These are phyloP conservation scores for Melieria crassipennis DNA, from an alignment of 2,888 invertebrate genomes.

Conservation along the genomic window DNA sequence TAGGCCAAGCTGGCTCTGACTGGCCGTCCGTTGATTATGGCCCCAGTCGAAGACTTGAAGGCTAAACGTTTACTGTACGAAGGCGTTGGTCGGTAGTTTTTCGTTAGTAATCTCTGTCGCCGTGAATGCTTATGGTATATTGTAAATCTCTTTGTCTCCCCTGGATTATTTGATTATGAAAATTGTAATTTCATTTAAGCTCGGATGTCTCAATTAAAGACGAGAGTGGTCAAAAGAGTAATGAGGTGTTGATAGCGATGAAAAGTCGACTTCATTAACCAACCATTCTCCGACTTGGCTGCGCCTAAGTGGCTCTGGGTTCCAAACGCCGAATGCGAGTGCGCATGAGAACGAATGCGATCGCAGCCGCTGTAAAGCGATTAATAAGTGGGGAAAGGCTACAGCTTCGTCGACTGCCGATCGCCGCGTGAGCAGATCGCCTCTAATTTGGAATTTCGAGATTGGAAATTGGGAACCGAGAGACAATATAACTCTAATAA, in stretches of 20 bases:
- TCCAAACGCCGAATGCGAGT: conserved; percentile 14
- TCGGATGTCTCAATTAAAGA: conserved; percentile 59
- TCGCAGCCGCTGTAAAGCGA: background rate
- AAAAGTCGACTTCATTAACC: conserved; percentile 42
- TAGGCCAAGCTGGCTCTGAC: conserved; percentile 5
- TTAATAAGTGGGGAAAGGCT: background rate
- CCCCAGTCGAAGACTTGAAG: background rate
- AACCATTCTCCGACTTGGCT: conserved; percentile 36
- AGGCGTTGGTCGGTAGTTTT: conserved; percentile 21
- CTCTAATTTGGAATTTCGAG: background rate
- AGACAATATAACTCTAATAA: conserved; percentile 28
- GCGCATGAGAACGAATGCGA: background rate
- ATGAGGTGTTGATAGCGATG: conserved; percentile 62
- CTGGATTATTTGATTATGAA: conserved; percentile 38
- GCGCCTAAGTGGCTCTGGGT: conserved; percentile 15
- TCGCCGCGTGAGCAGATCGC: too few relatives aligned
- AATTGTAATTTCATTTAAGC: conserved; percentile 26
- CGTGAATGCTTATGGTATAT: conserved; percentile 22
- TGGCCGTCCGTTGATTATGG: background rate
- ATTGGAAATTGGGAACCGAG: background rate
- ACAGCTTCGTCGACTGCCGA: background rate
- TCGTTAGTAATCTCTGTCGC: conserved; percentile 32
- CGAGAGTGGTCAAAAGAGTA: conserved; percentile 59
- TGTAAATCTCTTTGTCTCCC: conserved; percentile 5
- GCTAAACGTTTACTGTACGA: background rate